Base-by-base conservation (phyloP, 1,140 invertebrate species). In the Neodiprion pinetum region DNA sequence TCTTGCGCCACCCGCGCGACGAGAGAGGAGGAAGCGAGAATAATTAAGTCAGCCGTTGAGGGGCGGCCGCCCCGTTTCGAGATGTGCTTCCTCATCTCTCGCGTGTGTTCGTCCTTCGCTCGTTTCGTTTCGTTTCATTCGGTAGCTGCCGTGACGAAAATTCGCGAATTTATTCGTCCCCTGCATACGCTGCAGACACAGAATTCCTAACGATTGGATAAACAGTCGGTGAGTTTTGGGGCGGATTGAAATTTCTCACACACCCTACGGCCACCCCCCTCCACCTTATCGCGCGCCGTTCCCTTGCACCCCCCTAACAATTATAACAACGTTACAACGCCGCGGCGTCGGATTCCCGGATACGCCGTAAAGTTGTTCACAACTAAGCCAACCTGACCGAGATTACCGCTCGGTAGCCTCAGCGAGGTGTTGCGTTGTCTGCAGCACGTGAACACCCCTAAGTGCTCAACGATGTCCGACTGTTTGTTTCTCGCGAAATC, bases 241-340 rank as follows among this genome's bases (percentile, higher is more conserved):
- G 50, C 1, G n/a, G 50, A 53, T 53, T 53, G 50, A 53, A 53
- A 53, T 53, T 53, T 53, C 10, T 10, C 50, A 53, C 50, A 14
- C 50, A 53, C 1, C 10, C 50, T n/a, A 53, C 50, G 10, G 10
- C n/a, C 50, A 53, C 50, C 50, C 10, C 50, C 50, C n/a, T 53
- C 50, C 10, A 21, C 17, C 17, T 21, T 21, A 21, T 21, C 17
- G 17, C 17, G 17, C 17, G 17, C 17, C 17, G 17, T 21, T 21
- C 17, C 17, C 17, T 21, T 21, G 17, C 17, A 21, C 17, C 17
- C 17, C 17, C 50, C 50, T 53, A 53, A 53, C 50, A 53, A 53
- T 53, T 53, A 53, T 53, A 53, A 53, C n/a, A 53, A 53, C 50
- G n/a, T 53, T 53, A 53, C 50, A 53, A 53, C 50, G 50, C 50